A percentile compares a stretch with the other conserved stretches of the same genome.
Conservation (phyloP, 2,888 invertebrate species). For the Ophion slaviceki region DNA sequence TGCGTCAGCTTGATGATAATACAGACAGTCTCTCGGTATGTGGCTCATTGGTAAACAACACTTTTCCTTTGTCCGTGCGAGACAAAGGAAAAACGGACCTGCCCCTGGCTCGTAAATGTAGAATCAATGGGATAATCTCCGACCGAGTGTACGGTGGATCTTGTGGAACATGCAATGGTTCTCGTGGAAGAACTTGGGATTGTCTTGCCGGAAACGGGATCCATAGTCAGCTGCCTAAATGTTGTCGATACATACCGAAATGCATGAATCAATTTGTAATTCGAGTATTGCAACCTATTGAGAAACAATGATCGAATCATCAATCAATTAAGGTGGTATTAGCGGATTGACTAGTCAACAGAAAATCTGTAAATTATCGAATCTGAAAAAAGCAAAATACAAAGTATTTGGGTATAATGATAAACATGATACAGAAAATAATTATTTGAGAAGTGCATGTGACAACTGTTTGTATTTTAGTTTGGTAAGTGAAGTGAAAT, state of each 20-base stretch:
- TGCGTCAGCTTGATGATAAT: constrained; percentile 34
- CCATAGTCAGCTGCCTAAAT: background rate
- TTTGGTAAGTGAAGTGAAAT: no score
- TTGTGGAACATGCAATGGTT: background rate
- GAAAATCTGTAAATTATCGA: no score
- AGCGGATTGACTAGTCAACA: no score
- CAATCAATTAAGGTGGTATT: no score
- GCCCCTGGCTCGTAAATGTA: background rate
- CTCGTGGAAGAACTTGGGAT: background rate
- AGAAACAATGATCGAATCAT: no score
- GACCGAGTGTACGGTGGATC: background rate
- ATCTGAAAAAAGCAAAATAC: no score
- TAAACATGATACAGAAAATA: no score
- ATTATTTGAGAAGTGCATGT: no score
- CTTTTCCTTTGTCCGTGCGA: constrained; percentile 29
- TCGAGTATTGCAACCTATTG: background rate
- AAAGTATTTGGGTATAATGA: no score
- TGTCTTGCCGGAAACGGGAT: background rate
- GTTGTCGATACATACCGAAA: background rate
- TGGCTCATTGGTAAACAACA: constrained; percentile 40
- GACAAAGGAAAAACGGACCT: background rate
- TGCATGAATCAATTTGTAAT: background rate
- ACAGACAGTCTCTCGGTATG: constrained; percentile 30
- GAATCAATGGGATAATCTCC: constrained; percentile 2
- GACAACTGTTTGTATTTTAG: no score